Evolutionary conservation across 2,113 vertebrate genomes (phyloP).

Genomic region (Sus scrofa): T2T-Sscrofa CM000816.6:2292001-2292500

Average conservation of each 20-base stretch:
- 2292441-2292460: background rate
- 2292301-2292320: rapidly evolving
- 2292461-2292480: too few relatives aligned
- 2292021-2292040: background rate
- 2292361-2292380: background rate
- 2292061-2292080: background rate
- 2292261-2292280: background rate
- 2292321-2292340: rapidly evolving
- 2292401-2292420: rapidly evolving
- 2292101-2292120: rapidly evolving
- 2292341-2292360: rapidly evolving
- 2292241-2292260: background rate
- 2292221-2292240: rapidly evolving
- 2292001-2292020: background rate
- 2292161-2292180: background rate
- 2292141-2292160: background rate
- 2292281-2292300: rapidly evolving
- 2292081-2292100: rapidly evolving
- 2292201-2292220: rapidly evolving
- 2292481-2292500: rapidly evolving
- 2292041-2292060: rapidly evolving
- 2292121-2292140: rapidly evolving
- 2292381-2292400: background rate
- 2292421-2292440: rapidly evolving
- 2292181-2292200: background rate